Evolutionary conservation across 2,797 vertebrate species (phyloP).

Genomic region (Thripadectes ignobilis): DNA sequence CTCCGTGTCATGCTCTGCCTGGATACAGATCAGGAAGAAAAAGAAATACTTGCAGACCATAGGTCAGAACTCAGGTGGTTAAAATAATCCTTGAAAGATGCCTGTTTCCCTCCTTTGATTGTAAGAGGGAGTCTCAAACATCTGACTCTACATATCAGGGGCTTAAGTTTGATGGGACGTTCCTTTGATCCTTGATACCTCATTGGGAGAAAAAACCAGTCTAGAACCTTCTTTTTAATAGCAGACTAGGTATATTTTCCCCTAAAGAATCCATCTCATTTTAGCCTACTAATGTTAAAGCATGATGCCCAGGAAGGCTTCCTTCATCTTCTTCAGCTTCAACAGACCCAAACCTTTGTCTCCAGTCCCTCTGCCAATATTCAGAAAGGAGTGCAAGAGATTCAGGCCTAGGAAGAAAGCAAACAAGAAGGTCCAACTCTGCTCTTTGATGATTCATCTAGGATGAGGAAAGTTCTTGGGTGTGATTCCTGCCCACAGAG

Average conservation of each 20-base stretch:
- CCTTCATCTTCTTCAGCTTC: neutral
- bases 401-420: neutral
- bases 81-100: neutral
- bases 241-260: neutral
- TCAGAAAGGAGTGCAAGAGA: neutral
- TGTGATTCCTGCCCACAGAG: neutral
- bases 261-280: neutral
- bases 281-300: neutral
- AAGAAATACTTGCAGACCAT: neutral
- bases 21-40: neutral
- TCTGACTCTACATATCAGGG: rapidly evolving
- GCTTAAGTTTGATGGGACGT: neutral
- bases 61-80: neutral
- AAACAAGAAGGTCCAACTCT: neutral
- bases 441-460: neutral
- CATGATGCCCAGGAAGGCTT: neutral
- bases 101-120: neutral
- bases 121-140: neutral
- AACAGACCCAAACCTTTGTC: neutral
- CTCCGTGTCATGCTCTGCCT: rapidly evolving
- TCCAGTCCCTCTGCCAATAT: neutral
- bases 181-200: neutral
- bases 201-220: neutral
- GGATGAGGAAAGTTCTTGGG: neutral
- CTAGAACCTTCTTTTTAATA: neutral